Conservation (phyloP, 2,888 invertebrate genomes). For the Phengaris arion region DNA sequence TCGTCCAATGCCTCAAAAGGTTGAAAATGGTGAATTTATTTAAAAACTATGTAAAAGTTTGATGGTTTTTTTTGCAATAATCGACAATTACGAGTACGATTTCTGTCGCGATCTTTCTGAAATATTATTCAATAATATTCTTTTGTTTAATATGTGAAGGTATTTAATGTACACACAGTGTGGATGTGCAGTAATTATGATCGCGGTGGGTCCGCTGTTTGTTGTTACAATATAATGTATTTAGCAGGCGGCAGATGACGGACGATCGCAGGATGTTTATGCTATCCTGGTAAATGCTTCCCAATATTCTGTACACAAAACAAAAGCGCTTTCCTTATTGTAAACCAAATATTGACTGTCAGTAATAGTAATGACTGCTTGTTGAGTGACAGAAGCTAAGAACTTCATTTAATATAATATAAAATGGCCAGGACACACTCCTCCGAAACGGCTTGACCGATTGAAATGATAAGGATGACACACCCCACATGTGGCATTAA, state of each 20-base stretch:
- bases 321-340: slow-evolving; percentile 30
- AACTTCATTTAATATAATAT: background rate
- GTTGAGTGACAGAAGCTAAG: background rate
- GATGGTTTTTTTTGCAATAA: too few relatives aligned
- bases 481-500: too few relatives aligned
- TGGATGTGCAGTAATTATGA: slow-evolving; percentile 4
- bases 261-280: slow-evolving; percentile 42
- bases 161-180: background rate
- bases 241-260: slow-evolving; percentile 33
- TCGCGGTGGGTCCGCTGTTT: slow-evolving; percentile 45
- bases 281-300: slow-evolving; percentile 35
- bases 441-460: too few relatives aligned
- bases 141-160: too few relatives aligned
- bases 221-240: slow-evolving; percentile 49
- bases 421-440: too few relatives aligned
- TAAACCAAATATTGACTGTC: background rate
- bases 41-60: too few relatives aligned
- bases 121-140: too few relatives aligned
- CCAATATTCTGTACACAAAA: background rate
- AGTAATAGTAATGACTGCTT: background rate
- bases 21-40: too few relatives aligned
- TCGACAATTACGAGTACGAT: too few relatives aligned
- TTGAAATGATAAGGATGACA: too few relatives aligned
- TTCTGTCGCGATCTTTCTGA: too few relatives aligned
- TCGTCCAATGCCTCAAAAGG: too few relatives aligned